Base-by-base conservation (phyloP, 2,113 vertebrate species). In the Clarias gariepinus region DNA sequence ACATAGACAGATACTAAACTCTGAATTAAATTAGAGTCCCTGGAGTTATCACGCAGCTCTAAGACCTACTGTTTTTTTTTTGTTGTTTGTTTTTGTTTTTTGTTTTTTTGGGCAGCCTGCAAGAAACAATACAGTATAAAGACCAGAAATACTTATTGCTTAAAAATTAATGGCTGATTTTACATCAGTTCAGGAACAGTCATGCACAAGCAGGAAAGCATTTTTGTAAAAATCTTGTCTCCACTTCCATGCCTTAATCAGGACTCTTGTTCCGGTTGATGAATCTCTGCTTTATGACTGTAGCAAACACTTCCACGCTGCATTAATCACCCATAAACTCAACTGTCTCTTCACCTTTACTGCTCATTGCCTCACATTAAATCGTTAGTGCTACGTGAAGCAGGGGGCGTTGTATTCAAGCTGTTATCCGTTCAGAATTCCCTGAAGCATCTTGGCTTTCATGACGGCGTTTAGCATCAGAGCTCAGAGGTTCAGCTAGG, bases 371-470 rank as follows among this genome's bases (percentile, higher is more conserved):
- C 4, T 52, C 33, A 33, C 57, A 63, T 57, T 87, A 84, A 84
- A 81, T 66, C 83, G 12, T 74, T 63, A 53, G 25, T 64, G 33
- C 79, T 6, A 28, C 74, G 2, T 7, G 64, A 84, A 89, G 61
- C 69, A 82, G 83, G 57, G 71, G 16, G n/a, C 61, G 64, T 82
- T 68, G 69, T 82, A 36, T 73, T 85, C 25, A 58, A 82, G 81
- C 81, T 61, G 73, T 88, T 80, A 63, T 47, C 60, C 3, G 52
- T 77, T n/a, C 16, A 21, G 28, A 15, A 53, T 18, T 82, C 55
- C 28, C 73, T 33, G 13, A 76, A 87, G 57, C 8, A 28, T 10
- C 9, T 47, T 13, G 21, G 78, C 30, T 10, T 58, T 28, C 23
- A 30, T 18, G 47, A 23, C 58, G 41, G 57, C 19, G 28, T 61